Evolutionary conservation across 1,140 invertebrate genomes (phyloP), one percentile per base, ranked within the genome.

Genomic region (Brachionus manjavacas): DNA sequence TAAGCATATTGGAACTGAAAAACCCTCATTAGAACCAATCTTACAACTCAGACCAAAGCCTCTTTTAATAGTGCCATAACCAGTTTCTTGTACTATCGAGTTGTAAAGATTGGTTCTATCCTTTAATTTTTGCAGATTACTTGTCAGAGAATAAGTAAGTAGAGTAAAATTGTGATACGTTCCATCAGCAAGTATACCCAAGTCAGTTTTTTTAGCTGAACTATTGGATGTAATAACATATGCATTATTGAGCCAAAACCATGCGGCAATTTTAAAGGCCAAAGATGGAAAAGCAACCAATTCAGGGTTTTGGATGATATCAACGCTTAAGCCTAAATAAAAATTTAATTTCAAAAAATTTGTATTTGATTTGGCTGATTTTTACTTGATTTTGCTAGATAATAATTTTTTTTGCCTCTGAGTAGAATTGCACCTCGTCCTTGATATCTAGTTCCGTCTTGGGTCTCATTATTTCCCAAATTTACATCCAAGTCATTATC

Each of bases 391-490:
- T 55, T 55, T n/a, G 64, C 20, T 68, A 68, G 14, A 0, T 14
- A 43, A 25, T 76, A 76, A 49, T 76, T 76, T 12, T n/a, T 23
- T 46, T 76, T 76, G 41, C 72, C 72, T 76, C 41, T 46, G 11
- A 74, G 35, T 6, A 25, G 41, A 74, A 74, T 74, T 6, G 31
- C 70, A 11, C 70, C 70, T 41, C 70, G 35, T 6, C 70, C 70
- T 74, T 39, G 35, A 12, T 74, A 74, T 16, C 20, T 16, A 74
- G 70, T 41, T 0, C 70, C 70, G 16, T 41, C 31, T 16, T 39
- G n/a, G 16, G 35, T 14, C 14, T 43, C 14, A 20, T n/a, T 16
- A 16, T 74, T 74, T 16, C 70, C 70, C 35, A 74, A 41, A 6
- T 4, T 16, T 3, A 4, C 8, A 74, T 74, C 39, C 35, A 7